Percentiles rank a stretch among this genome's conserved stretches.
These are phyloP conservation scores for Acanthosepion esculentum DNA, from an alignment of 2,888 invertebrate species.

Conservation along the genomic window DNA sequence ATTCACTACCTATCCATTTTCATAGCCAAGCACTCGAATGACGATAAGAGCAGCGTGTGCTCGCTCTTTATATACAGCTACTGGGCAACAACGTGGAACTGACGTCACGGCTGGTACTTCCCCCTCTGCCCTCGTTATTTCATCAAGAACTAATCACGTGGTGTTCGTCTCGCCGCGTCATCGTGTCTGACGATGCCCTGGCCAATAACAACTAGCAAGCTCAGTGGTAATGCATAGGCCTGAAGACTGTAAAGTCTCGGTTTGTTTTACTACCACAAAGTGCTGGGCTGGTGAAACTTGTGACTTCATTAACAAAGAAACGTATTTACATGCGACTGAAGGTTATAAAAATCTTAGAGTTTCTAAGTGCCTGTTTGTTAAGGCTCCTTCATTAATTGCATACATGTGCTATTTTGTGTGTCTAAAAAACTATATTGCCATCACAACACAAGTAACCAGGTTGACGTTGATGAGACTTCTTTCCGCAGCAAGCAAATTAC, in stretches of 20 bases:
- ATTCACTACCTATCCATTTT: constrained; percentile 37
- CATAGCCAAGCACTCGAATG: constrained; percentile 42
- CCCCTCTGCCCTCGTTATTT: not conserved
- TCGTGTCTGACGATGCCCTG: not conserved
- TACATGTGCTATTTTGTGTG: no score
- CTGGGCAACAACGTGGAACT: not conserved
- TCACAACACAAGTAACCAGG: no score
- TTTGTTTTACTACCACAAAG: not conserved
- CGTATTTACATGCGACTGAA: no score
- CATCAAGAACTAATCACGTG: not conserved
- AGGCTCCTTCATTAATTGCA: no score
- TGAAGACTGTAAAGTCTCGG: not conserved
- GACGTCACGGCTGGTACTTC: not conserved
- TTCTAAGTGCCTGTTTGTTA: no score
- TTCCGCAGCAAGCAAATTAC: no score
- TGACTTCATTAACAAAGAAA: no score
- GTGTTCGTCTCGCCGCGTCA: not conserved
- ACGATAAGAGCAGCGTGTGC: not conserved
- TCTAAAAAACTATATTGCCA: no score
- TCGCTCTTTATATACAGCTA: not conserved
- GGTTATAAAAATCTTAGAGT: no score
- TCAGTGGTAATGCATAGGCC: not conserved
- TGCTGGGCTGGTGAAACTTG: no score
- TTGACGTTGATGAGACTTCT: no score
- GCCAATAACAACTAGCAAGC: not conserved